Base-by-base conservation (phyloP, 2,113 vertebrate species). In the Cyanoramphus novaezelandiae region DNA sequence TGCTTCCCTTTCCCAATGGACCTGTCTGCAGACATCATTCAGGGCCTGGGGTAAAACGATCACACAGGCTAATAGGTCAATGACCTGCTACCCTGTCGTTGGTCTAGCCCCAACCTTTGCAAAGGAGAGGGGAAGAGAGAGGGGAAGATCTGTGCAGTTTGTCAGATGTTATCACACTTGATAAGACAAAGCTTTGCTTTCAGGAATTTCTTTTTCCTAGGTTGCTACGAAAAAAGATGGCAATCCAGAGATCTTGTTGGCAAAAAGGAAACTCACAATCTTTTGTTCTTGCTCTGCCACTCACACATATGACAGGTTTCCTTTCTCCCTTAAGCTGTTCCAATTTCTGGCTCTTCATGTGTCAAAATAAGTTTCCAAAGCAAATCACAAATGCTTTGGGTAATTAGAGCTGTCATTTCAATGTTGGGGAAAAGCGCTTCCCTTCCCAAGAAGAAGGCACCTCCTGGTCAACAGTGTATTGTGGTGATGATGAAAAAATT, bases 101-200 rank as follows among this genome's bases (percentile, higher is more conserved):
- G 68, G 75, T 80, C 85, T 55, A 89, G 65, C 68, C 71, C 18
- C 76, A 89, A 25, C 52, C 77, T 93, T 68, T 92, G 85, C 91
- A 47, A 79, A 84, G 72, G 69, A 64, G 69, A 94, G 46, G 52
- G 78, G 92, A 90, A 94, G 75, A 41, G 85, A 89, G 52, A 47
- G 28, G 43, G 71, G 65, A 95, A 91, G 90, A 72, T 70, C 92
- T 76, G 76, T 80, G 81, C 87, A 74, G 88, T 93, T 92, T 93
- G 88, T 91, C 95, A 95, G 94, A 97, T 94, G 90, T 96, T 95
- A 96, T 97, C 95, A 72, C 49, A 12, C 46, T 67, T 33, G 74
- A 86, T 91, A 90, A 90, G 67, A 82, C 74, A 82, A 90, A 93
- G 67, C 79, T 82, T 86, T 4, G 11, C 80, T 81, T 93, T 95